A percentile compares a stretch with the other conserved stretches of the same genome.
Evolutionary conservation across 2,888 invertebrate genomes (phyloP).

Genomic region (Rhingia campestris): DNA sequence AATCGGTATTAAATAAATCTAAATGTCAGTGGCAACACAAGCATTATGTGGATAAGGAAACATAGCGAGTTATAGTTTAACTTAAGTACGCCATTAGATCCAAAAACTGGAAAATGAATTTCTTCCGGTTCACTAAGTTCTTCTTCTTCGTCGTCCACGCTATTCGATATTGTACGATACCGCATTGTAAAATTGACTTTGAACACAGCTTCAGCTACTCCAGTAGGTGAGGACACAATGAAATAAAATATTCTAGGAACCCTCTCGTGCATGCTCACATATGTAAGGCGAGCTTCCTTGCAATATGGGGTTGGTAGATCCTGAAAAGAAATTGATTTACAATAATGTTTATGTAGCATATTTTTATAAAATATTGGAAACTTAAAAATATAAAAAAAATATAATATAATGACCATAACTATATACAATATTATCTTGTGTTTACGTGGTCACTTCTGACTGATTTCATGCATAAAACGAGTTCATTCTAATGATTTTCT

Average conservation of each 20-base stretch:
- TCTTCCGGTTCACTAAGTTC: constrained; percentile 83
- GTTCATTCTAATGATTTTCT: no score
- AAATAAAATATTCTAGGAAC: constrained; percentile 83
- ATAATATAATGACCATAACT: no score
- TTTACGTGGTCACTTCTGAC: no score
- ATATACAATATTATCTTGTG: no score
- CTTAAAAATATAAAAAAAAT: neutral
- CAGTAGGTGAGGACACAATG: constrained; percentile 82
- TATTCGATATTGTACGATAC: constrained; percentile 81
- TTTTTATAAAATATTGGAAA: neutral
- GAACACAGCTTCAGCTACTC: constrained; percentile 82
- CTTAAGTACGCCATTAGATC: constrained; percentile 64
- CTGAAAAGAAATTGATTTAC: constrained; percentile 73
- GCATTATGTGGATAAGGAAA: neutral
- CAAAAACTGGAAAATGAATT: constrained; percentile 83
- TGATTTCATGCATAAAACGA: no score
- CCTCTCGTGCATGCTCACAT: constrained; percentile 83
- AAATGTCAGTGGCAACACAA: constrained; percentile 17
- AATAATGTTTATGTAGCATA: neutral
- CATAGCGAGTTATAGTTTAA: constrained; percentile 27
- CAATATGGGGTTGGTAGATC: constrained; percentile 83
- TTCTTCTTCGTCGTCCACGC: constrained; percentile 81
- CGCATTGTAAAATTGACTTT: constrained; percentile 83
- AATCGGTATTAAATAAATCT: constrained; percentile 6
- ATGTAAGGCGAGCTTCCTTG: constrained; percentile 83